Evolutionary conservation across 2,888 invertebrate genomes (phyloP).

Genomic region (Rotaria magnacalcarata): DNA sequence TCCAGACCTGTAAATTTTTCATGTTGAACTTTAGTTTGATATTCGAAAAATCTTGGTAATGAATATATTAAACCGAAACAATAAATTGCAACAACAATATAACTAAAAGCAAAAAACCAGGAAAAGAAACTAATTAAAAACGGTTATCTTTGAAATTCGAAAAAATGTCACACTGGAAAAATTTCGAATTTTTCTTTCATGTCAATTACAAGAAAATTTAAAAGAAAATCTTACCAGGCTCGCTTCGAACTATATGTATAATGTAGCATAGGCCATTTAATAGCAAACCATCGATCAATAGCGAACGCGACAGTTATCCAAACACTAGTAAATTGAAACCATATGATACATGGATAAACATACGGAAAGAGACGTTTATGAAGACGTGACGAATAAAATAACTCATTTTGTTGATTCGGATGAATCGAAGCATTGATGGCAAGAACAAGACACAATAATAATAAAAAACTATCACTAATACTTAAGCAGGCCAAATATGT

Average conservation of each 20-base stretch:
- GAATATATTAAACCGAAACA: constrained; percentile 41
- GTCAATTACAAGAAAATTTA: too few relatives aligned
- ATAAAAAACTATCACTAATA: constrained; percentile 26
- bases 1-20: constrained; percentile 22
- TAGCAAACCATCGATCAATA: constrained; percentile 44
- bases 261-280: constrained; percentile 41
- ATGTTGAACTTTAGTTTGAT: constrained; percentile 5
- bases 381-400: neutral
- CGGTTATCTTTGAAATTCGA: too few relatives aligned
- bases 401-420: neutral
- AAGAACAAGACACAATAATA: neutral
- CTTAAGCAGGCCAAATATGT: constrained; percentile 1
- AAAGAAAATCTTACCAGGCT: neutral
- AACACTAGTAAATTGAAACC: constrained; percentile 45
- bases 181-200: too few relatives aligned
- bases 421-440: neutral
- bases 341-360: constrained; percentile 39
- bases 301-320: constrained; percentile 41
- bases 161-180: too few relatives aligned
- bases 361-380: constrained; percentile 37
- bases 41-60: constrained; percentile 46
- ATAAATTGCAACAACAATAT: constrained; percentile 36
- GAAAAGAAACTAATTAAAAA: too few relatives aligned
- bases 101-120: neutral
- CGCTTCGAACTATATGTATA: constrained; percentile 42